phyloP scores from a whole-genome alignment of 2,888 invertebrate species.

The Lamellibrachia columna region DNA sequence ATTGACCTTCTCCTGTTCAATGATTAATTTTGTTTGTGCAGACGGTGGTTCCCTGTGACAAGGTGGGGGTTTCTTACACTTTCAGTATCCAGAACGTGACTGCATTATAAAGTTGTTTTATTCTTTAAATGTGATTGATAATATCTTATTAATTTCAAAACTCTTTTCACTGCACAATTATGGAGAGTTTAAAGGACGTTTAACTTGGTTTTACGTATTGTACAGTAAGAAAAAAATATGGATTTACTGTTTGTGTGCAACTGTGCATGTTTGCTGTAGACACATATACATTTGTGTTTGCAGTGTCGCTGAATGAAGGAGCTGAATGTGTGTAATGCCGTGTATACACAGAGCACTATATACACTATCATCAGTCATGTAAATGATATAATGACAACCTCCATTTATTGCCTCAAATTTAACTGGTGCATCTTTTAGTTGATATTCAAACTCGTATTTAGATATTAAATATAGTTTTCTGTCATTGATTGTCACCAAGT shows the following conservation, averaged over 20 bases:
- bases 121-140: neutral
- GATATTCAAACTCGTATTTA: too few relatives aligned
- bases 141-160: neutral
- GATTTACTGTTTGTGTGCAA: neutral
- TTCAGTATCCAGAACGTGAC: neutral
- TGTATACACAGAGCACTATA: too few relatives aligned
- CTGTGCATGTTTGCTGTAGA: neutral
- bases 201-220: neutral
- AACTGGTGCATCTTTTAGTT: too few relatives aligned
- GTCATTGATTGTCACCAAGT: neutral
- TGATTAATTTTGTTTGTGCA: too few relatives aligned
- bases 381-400: too few relatives aligned
- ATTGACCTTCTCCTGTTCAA: too few relatives aligned
- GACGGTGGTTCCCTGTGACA: neutral
- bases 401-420: too few relatives aligned
- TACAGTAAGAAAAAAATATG: neutral
- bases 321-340: too few relatives aligned
- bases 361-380: too few relatives aligned
- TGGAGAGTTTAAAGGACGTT: neutral
- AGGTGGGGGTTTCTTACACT: neutral
- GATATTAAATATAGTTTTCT: neutral
- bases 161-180: neutral
- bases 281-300: neutral
- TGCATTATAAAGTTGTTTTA: neutral
- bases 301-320: too few relatives aligned